Evolutionary conservation across 2,888 invertebrate species (phyloP), one percentile per base, ranked within the genome.

Genomic region (Sepiola atlantica): DNA sequence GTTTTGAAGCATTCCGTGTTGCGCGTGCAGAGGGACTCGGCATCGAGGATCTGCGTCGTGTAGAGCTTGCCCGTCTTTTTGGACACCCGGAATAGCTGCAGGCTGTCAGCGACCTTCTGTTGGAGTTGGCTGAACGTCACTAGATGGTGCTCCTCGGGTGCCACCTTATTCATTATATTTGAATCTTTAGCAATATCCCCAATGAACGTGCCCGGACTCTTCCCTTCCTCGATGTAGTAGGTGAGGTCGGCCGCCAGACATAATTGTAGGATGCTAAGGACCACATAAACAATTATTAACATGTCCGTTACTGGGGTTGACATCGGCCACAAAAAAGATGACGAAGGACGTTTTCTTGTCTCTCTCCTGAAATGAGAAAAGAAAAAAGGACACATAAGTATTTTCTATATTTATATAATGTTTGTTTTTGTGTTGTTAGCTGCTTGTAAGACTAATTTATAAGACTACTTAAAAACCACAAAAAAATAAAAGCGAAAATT

Each of bases 101-200:
- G 32, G 77, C n/a, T 77, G 77, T 32, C 77, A 1, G 77, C 32
- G n/a, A 77, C 77, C 77, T 16, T 32, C n/a, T 77, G n/a, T 77
- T 77, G 77, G n/a, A 77, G n/a, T 77, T 32, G 77, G 14, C 77
- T 77, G 77, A 77, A 77, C 32, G 77, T 77, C n/a, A 77, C 77
- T 32, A 77, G n/a, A 77, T 77, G 77, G n/a, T 77, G 77, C n/a
- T 77, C 77, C 77, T 77, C n/a, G n/a, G 77, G n/a, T 77, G 77
- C n/a, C 32, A 77, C 32, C 77, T 32, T 77, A n/a, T n/a, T 32
- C 77, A 77, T 77, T 32, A 77, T 16, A 32, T 77, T n/a, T 1
- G 77, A 77, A 77, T 77, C 77, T 16, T n/a, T 77, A 16, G 77
- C 77, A 32, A 77, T 77, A 77, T 77, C 77, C 16, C 77, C 77